A percentile compares a stretch with the other conserved stretches of the same genome.
Conservation (phyloP, 1,140 invertebrate genomes). For the Delia radicum region DNA sequence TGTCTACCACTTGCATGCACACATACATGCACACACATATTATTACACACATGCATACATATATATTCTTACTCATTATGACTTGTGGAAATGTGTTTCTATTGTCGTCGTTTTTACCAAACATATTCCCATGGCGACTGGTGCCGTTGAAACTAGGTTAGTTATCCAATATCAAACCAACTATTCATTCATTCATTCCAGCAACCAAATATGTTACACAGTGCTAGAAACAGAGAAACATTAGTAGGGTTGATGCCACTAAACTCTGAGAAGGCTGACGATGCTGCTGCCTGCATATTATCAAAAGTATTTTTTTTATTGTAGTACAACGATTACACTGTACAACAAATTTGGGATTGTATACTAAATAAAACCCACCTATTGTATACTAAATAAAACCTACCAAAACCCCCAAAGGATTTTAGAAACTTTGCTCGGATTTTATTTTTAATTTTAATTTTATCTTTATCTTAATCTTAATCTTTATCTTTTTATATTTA, state of each 20-base stretch:
- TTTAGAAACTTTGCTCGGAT: too few relatives aligned
- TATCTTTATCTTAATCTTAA: too few relatives aligned
- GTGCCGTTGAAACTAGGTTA: conserved; percentile 14
- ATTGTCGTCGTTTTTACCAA: neutral
- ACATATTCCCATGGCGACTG: neutral
- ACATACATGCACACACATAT: neutral
- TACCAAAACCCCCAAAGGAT: too few relatives aligned
- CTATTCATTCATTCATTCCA: neutral
- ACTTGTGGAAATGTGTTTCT: neutral
- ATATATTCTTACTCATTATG: neutral
- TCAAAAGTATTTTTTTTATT: neutral
- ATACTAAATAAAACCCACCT: too few relatives aligned
- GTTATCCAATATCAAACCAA: conserved; percentile 16
- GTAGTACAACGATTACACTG: too few relatives aligned
- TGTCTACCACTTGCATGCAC: neutral
- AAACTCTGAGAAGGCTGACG: neutral
- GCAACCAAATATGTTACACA: neutral
- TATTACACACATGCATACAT: neutral
- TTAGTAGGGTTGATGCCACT: neutral
- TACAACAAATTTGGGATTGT: too few relatives aligned
- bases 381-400: too few relatives aligned
- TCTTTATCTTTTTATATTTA: too few relatives aligned
- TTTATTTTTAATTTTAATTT: too few relatives aligned
- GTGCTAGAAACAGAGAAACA: neutral
- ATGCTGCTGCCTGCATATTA: neutral